Evolutionary conservation across 2,888 invertebrate genomes (phyloP).

Genomic region (Gortyna flavago): DNA sequence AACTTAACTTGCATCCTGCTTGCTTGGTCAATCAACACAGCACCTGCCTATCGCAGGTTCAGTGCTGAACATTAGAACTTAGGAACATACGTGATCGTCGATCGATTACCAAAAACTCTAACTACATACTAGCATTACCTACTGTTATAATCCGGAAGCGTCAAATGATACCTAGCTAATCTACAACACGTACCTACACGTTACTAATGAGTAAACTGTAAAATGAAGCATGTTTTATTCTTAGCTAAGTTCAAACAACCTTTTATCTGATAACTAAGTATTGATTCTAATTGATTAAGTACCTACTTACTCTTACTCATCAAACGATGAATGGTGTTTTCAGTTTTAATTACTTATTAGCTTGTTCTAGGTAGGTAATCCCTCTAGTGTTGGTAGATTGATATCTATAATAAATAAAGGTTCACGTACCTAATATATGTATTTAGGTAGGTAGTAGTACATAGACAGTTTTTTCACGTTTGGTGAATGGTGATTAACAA

Average conservation of each 20-base stretch:
- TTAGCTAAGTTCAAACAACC: constrained; percentile 27
- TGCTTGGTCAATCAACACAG: background rate
- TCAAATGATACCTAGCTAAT: background rate
- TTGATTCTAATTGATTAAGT: no score
- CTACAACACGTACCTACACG: background rate
- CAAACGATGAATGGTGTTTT: background rate
- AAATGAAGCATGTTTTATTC: constrained; percentile 15
- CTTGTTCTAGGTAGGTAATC: background rate
- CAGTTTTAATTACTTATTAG: no score
- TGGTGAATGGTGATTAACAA: no score
- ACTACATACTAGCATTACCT: no score
- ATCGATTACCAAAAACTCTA: background rate
- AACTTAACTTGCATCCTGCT: background rate
- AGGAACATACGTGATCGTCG: background rate
- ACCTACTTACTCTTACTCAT: no score
- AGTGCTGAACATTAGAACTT: background rate
- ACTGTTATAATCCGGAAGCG: constrained; percentile 6
- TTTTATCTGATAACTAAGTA: constrained; percentile 43
- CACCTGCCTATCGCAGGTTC: background rate
- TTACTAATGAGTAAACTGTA: constrained; percentile 16
- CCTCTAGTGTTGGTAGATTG: background rate
- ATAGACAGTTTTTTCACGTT: background rate
- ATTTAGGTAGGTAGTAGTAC: background rate
- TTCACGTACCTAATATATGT: background rate
- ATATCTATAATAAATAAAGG: background rate